Percentiles rank a stretch among this genome's conserved stretches.
phyloP scores from a whole-genome alignment of 2,888 invertebrate genomes.

The Thumatha senex region DNA sequence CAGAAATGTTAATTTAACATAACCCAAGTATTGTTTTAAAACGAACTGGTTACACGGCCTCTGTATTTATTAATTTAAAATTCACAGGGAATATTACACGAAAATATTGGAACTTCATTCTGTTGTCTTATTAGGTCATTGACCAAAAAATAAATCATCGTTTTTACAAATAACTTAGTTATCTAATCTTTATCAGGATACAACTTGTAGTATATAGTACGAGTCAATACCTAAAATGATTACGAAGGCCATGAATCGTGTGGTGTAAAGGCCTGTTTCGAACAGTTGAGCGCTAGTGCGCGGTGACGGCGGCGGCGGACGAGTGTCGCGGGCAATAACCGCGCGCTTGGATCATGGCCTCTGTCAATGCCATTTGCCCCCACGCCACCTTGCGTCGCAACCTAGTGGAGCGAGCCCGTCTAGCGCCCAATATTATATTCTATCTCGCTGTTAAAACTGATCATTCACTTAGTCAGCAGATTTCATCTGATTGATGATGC shows the following conservation, averaged over 20 bases:
- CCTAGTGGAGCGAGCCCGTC: conserved; percentile 19
- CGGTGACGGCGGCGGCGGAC: conserved; percentile 39
- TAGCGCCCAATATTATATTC: conserved; percentile 54
- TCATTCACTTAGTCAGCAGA: conserved; percentile 52
- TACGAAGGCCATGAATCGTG: conserved; percentile 50
- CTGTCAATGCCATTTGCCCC: conserved; percentile 71
- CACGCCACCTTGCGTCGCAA: conserved; percentile 28
- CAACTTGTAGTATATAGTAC: conserved; percentile 12
- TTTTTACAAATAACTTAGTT: conserved; percentile 16
- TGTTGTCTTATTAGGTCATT: conserved; percentile 2
- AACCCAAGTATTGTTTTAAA: no score
- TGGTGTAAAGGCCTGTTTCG: conserved; percentile 24
- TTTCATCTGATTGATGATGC: conserved; percentile 32
- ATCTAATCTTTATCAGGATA: conserved; percentile 20
- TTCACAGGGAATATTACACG: no score
- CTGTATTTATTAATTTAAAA: no score
- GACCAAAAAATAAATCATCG: conserved; percentile 16
- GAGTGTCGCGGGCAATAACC: conserved; percentile 71
- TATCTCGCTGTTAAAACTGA: conserved; percentile 32
- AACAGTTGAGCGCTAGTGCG: conserved; percentile 7
- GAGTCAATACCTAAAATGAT: conserved; percentile 31
- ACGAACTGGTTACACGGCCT: no score
- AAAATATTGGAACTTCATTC: background rate
- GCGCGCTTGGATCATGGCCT: conserved; percentile 71
- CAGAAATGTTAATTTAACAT: no score